Evolutionary conservation across 1,140 invertebrate species (phyloP), one percentile per base, ranked within the genome.

Genomic region (Ostrea denselamellosa): DNA sequence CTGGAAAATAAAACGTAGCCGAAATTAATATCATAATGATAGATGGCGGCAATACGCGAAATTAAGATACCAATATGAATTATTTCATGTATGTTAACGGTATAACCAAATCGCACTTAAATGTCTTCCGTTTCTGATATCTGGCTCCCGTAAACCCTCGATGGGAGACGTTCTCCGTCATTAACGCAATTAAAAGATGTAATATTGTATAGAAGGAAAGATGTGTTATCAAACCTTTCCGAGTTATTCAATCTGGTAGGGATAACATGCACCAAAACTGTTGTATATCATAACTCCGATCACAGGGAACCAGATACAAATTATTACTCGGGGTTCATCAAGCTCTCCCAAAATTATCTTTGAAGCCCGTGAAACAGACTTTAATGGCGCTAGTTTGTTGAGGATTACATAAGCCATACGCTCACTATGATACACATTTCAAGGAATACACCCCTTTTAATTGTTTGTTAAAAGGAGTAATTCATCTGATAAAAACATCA

Each of bases 381-480:
- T 8, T 77, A 25, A 77, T 77, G 25, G 68, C 28, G 25, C 12
- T 10, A 28, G 68, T 25, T 28, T 7, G 68, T 28, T 8, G 28
- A 34, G 28, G 9, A 77, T 77, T 77, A 77, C 68, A 77, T 77
- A 77, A 77, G 68, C 68, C 68, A 77, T 34, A 77, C 68, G 68
- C 68, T 77, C 68, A 77, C 68, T 77, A 25, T 28, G 28, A 77
- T 77, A 77, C 68, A 77, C 68, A 34, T 77, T 34, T 12, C 25
- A 34, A 34, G 68, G 68, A 77, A 77, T 28, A 77, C 68, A 77
- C 68, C 68, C 68, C 68, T 77, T 77, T 77, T 77, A 77, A 77
- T 77, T 77, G 68, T 77, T 77, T 28, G 68, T 77, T 77, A 77
- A 77, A 77, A 77, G 68, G 28, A 62, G 56, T 62, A 62, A 62